Base-by-base conservation (phyloP, 23 tunicate genomes). In the Botrylloides violaceus region DNA sequence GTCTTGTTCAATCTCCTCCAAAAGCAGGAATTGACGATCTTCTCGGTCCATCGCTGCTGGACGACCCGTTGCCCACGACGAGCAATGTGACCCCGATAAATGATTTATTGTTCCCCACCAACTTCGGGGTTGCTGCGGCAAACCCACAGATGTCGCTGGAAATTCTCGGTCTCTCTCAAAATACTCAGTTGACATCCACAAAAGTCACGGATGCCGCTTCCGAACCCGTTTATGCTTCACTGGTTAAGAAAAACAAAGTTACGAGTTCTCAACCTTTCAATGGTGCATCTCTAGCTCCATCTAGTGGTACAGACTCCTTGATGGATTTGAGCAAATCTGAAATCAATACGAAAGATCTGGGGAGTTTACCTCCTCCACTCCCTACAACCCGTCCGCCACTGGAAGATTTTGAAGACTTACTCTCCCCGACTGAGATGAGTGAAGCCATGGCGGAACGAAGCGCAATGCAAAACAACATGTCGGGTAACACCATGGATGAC, bases 191-290 rank as follows among this genome's bases (percentile, higher is more conserved):
- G 58, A 49, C 58, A 49, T 22, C 58, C 21, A 49, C 58, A 20
- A 49, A 49, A 49, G 58, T 22, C 20, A 49, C 70, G 32, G n/a
- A 29, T 64, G 2, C 43, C 7, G 70, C 32, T 0, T 30, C 32
- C 32, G 70, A 64, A 31, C 74, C 74, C 1, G 74, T 68, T 20
- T 68, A 68, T 43, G 74, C 74, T 36, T 39, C 74, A 35, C 2
- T 68, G 23, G 28, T 30, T 5, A 68, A 68, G 0, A 68, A 63
- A 31, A 31, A 9, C 35, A 25, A 7, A 43, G 15, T 7, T 7
- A 43, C 9, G 53, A 15, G 12, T 7, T 15, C 9, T 9, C 53
- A 9, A 9, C 53, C 9, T 7, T 7, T 43, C 53, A 43, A 43
- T 15, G 15, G 12, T 15, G 53, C 53, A 25, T 3, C 34, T 63